phyloP scores from a whole-genome alignment of 2,888 invertebrate species.

The Pachycephus smyrnensis region DNA sequence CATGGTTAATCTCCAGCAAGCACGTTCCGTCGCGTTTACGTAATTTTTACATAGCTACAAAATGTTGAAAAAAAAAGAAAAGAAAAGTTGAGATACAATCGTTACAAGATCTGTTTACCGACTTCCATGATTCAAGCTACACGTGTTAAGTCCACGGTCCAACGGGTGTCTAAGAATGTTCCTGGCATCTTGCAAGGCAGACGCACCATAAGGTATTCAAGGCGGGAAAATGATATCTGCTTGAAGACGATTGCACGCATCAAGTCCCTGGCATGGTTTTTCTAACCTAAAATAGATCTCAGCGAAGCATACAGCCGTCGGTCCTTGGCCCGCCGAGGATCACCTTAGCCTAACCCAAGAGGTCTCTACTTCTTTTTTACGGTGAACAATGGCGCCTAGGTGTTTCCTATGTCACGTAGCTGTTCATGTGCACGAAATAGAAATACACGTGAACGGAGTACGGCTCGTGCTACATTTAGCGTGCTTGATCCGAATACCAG shows the following conservation, averaged over 20 bases:
- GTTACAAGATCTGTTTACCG: too few relatives aligned
- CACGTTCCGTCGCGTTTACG: too few relatives aligned
- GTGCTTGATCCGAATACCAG: slow-evolving; percentile 3
- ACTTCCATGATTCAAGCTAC: too few relatives aligned
- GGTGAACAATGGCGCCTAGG: background rate
- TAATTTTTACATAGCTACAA: too few relatives aligned
- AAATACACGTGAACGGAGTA: background rate
- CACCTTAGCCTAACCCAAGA: background rate
- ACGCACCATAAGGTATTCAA: background rate
- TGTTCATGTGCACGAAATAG: background rate
- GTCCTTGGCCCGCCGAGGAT: background rate
- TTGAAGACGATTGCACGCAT: background rate
- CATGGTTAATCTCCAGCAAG: too few relatives aligned
- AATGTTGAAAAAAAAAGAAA: too few relatives aligned
- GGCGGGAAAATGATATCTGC: background rate
- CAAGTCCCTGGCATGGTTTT: background rate
- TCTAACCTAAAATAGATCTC: background rate
- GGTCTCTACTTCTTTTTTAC: background rate
- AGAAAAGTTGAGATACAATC: background rate
- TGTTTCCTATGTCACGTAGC: background rate
- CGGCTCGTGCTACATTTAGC: background rate
- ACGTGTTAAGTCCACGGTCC: too few relatives aligned
- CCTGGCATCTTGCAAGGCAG: background rate
- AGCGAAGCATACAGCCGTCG: background rate
- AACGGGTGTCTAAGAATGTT: too few relatives aligned